These are phyloP conservation scores for Cantharis rustica DNA, from an alignment of 2,888 invertebrate species.

Conservation along the genomic window DNA sequence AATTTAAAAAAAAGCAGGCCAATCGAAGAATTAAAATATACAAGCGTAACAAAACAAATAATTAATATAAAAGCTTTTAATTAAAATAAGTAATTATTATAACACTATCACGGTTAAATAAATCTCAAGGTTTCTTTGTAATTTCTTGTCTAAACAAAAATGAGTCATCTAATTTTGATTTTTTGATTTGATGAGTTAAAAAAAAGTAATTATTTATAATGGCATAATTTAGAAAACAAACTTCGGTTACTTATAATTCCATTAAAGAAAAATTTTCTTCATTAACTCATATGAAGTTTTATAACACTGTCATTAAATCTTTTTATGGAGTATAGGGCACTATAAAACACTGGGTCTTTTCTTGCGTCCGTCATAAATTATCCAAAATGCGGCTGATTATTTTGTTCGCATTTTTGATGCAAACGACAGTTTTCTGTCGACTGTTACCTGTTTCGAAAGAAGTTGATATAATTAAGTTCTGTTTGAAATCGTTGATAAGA, in stretches of 20 bases:
- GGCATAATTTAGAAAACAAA: background rate
- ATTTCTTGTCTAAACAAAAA: background rate
- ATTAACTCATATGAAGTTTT: background rate
- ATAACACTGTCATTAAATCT: background rate
- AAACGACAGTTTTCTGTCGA: background rate
- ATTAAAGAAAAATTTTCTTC: background rate
- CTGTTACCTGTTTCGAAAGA: background rate
- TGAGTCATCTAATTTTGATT: background rate
- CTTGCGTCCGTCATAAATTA: background rate
- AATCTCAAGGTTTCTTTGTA: background rate
- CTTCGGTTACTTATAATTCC: background rate
- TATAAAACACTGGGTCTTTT: background rate
- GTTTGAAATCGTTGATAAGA: background rate
- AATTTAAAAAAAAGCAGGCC: too few relatives aligned
- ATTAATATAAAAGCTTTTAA: background rate
- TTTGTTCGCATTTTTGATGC: background rate
- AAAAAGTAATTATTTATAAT: background rate
- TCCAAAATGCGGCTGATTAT: background rate
- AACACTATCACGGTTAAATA: background rate
- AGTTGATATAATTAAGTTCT: background rate
- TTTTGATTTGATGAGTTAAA: background rate
- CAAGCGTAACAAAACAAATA: background rate
- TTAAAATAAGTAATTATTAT: background rate
- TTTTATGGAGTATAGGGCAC: background rate
- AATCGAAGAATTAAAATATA: background rate